phyloP scores from a whole-genome alignment of 2,888 invertebrate species.

The Pristionchus arcanus region DNA sequence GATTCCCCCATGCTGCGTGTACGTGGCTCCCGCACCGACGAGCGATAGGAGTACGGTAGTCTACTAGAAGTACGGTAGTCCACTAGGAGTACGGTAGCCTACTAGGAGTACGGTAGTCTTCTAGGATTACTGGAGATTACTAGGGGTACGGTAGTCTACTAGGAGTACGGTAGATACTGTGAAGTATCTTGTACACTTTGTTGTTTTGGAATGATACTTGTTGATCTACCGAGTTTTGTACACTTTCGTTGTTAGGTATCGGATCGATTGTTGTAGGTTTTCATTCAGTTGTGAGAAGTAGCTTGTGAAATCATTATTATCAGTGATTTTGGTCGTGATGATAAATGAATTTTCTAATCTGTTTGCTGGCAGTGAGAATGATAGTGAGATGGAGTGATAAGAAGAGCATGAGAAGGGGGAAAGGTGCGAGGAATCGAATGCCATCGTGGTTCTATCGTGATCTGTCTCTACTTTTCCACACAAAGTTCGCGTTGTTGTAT shows the following conservation, averaged over 20 bases:
- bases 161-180: too few species aligned
- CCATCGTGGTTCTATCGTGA: neutral
- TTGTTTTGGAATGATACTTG: too few species aligned
- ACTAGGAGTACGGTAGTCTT: too few species aligned
- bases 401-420: neutral
- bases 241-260: too few species aligned
- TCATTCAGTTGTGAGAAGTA: neutral
- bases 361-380: conserved; percentile 1
- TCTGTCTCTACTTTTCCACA: neutral
- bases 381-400: conserved; percentile 1
- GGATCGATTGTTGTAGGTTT: too few species aligned
- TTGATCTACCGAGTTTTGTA: too few species aligned
- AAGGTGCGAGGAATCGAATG: neutral
- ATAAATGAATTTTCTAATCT: conserved; percentile 26
- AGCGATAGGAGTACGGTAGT: neutral
- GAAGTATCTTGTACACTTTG: too few species aligned
- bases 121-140: too few species aligned
- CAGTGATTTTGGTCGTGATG: neutral
- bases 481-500: neutral
- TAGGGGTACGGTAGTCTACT: too few species aligned
- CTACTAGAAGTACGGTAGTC: too few species aligned
- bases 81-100: too few species aligned
- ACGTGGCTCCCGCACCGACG: neutral
- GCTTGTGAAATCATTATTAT: neutral
- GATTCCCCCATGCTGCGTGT: neutral